phyloP scores from a whole-genome alignment of 2,797 vertebrate species.

The Lemur catta region DNA sequence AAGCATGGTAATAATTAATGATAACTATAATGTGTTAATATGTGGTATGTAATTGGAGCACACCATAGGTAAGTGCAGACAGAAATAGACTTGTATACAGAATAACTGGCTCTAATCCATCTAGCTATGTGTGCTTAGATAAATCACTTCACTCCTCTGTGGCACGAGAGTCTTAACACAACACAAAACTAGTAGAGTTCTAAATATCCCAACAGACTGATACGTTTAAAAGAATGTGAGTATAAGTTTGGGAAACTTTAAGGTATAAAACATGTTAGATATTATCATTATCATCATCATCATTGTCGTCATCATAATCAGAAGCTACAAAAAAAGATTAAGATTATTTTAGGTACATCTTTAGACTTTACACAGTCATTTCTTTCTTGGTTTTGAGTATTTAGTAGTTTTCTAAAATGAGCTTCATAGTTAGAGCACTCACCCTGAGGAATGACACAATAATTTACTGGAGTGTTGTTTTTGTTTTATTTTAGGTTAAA shows the following conservation, averaged over 20 bases:
- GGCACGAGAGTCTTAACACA: not conserved
- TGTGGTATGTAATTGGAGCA: not conserved
- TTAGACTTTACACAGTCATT: not conserved
- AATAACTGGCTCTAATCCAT: not conserved
- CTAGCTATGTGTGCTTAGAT: not conserved
- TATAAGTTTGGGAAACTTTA: not conserved
- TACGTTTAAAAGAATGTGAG: not conserved
- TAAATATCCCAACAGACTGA: not conserved
- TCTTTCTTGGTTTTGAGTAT: not conserved
- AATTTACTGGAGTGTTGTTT: not conserved
- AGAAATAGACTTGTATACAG: not conserved
- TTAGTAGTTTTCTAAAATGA: not conserved
- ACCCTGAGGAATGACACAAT: not conserved
- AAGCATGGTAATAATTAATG: not conserved
- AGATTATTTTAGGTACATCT: not conserved
- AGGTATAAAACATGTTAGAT: not conserved
- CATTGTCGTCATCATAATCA: not conserved
- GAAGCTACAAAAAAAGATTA: conserved; percentile 8
- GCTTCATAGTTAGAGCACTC: not conserved
- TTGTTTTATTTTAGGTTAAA: not conserved
- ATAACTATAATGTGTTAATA: not conserved
- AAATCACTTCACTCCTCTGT: not conserved
- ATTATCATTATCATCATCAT: not conserved
- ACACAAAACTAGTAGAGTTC: not conserved
- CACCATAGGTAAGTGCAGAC: not conserved